phyloP scores from a whole-genome alignment of 2,113 vertebrate genomes.

The Psilopogon haemacephalus region DNA sequence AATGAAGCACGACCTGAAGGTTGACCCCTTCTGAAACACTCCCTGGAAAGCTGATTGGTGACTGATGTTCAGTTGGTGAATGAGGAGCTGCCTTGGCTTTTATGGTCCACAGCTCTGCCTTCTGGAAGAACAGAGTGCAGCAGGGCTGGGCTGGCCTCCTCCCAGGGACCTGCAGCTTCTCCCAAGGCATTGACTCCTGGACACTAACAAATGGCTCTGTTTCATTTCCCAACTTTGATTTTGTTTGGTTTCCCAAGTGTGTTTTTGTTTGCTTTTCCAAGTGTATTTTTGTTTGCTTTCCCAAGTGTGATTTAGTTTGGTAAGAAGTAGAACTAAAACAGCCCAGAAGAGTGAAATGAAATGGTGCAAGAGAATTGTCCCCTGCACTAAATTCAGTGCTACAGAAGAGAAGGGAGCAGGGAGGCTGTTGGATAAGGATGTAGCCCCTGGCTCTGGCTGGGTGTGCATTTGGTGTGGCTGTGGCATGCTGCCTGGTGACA shows the following conservation, averaged over 20 bases:
- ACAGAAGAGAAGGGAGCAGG: not conserved
- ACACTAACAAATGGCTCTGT: not conserved
- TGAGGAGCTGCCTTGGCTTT: not conserved
- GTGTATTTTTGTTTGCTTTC: not conserved
- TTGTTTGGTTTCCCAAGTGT: not conserved
- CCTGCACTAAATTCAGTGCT: not conserved
- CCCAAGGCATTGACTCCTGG: not conserved
- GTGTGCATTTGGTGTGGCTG: not conserved
- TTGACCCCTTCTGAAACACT: not conserved
- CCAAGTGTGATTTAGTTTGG: not conserved
- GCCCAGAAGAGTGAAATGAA: not conserved
- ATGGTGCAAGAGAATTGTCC: not conserved
- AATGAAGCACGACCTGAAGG: not conserved
- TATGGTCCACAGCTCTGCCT: not conserved
- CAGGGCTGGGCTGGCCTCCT: not conserved
- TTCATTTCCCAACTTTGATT: not conserved
- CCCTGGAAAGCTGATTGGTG: not conserved
- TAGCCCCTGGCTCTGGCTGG: not conserved
- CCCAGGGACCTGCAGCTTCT: not conserved
- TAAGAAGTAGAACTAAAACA: not conserved
- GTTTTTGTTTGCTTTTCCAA: not conserved
- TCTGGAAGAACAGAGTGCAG: not conserved
- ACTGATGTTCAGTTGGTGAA: not conserved
- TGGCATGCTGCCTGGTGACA: conserved; percentile 5
- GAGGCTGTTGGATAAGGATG: not conserved